These are phyloP conservation scores for Xiphias gladius DNA, from an alignment of 2,113 vertebrate genomes.

Conservation along the genomic window DNA sequence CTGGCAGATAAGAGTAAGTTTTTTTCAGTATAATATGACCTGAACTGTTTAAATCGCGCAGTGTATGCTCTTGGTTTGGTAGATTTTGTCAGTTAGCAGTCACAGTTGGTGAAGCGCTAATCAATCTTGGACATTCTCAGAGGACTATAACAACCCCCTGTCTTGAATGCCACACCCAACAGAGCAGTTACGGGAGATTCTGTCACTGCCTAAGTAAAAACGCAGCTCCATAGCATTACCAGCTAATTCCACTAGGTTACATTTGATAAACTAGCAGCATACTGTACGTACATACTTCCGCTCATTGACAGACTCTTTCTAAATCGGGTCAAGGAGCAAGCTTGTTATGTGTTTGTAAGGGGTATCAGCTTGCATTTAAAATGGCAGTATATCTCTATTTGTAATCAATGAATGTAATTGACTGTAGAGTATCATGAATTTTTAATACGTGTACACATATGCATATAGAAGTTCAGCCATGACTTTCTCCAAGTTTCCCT, in stretches of 20 bases:
- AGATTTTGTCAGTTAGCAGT: conserved; percentile 29
- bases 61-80: not conserved
- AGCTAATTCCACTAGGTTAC: not conserved
- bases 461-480: not conserved
- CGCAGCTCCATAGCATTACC: not conserved
- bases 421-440: not conserved
- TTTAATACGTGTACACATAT: not conserved
- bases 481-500: conserved; percentile 41
- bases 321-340: not conserved
- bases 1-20: not conserved
- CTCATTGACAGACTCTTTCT: not conserved
- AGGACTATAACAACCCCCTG: conserved; percentile 12
- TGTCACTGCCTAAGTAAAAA: not conserved
- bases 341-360: not conserved
- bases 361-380: not conserved
- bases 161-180: conserved; percentile 11
- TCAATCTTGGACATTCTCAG: not conserved
- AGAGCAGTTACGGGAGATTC: not conserved
- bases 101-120: conserved; percentile 29
- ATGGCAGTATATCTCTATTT: not conserved
- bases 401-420: not conserved
- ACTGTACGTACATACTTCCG: not conserved
- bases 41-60: not conserved
- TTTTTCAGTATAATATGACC: not conserved
- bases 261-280: not conserved